Percentiles rank a stretch among this genome's conserved stretches.
Evolutionary conservation across 2,113 vertebrate genomes (phyloP).

Genomic region (Albula goreensis): DNA sequence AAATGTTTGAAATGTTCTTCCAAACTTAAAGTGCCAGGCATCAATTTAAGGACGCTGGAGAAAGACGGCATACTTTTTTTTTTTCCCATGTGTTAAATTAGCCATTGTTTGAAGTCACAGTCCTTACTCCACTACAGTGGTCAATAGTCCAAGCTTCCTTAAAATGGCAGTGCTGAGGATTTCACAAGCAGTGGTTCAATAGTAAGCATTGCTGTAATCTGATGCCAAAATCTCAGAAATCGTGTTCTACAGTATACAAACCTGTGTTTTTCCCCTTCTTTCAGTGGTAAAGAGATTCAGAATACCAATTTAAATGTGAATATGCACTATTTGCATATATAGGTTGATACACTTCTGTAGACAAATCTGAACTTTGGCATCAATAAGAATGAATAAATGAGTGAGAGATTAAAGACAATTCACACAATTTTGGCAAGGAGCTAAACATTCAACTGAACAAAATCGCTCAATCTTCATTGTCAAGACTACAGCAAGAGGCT

Average conservation of each 20-base stretch:
- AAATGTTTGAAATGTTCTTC: not conserved
- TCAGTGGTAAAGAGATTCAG: not conserved
- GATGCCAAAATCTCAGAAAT: not conserved
- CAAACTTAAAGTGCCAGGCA: constrained; percentile 44
- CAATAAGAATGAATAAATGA: constrained; percentile 28
- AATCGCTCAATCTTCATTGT: too few species aligned
- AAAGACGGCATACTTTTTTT: constrained; percentile 31
- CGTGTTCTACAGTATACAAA: not conserved
- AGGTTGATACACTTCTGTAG: not conserved
- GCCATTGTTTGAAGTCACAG: not conserved
- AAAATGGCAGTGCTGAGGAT: not conserved
- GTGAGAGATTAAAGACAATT: constrained; percentile 24
- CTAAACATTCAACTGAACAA: not conserved
- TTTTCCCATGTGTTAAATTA: not conserved
- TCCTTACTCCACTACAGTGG: not conserved
- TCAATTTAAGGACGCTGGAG: constrained; percentile 34
- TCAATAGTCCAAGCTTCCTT: not conserved
- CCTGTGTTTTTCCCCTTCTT: not conserved
- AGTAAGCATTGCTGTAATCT: not conserved
- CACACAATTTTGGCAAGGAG: constrained; percentile 34
- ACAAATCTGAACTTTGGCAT: constrained; percentile 35
- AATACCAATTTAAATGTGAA: not conserved
- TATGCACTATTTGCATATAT: not conserved
- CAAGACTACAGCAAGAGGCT: not conserved
- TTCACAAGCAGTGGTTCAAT: not conserved